Percentiles rank a stretch among this genome's conserved stretches.
These are phyloP conservation scores for Leucania comma DNA, from an alignment of 2,888 invertebrate genomes.

Conservation along the genomic window DNA sequence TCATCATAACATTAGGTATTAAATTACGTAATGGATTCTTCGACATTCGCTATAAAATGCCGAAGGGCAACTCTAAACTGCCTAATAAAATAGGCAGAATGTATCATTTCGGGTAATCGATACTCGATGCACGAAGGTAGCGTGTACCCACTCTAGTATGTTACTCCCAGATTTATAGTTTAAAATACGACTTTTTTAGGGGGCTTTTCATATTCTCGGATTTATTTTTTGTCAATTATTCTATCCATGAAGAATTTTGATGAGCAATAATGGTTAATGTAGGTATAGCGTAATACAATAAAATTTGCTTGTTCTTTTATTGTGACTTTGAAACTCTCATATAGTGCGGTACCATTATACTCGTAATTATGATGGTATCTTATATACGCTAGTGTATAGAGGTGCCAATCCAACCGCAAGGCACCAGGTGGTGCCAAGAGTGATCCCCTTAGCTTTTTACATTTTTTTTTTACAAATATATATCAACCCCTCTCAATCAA, in stretches of 20 bases:
- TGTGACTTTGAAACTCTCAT: too few species aligned
- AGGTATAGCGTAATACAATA: background rate
- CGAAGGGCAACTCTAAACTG: constrained; percentile 49
- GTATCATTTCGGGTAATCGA: constrained; percentile 50
- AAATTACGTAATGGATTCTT: constrained; percentile 49
- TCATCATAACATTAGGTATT: constrained; percentile 38
- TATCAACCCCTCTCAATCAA: too few species aligned
- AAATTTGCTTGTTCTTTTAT: background rate
- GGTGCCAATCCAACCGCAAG: too few species aligned
- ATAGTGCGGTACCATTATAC: too few species aligned
- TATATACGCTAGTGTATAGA: too few species aligned
- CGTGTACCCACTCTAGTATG: constrained; percentile 35
- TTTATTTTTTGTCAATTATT: background rate
- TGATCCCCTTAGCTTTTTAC: too few species aligned
- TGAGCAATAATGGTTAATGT: background rate
- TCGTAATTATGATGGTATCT: too few species aligned
- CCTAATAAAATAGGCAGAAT: constrained; percentile 55
- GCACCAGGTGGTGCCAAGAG: too few species aligned
- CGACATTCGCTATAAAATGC: constrained; percentile 55
- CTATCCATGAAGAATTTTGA: background rate
- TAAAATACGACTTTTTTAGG: constrained; percentile 15
- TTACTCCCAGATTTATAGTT: constrained; percentile 19
- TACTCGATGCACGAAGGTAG: constrained; percentile 50
- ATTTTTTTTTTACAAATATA: too few species aligned
- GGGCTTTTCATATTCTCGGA: background rate